Evolutionary conservation across 2,888 invertebrate species (phyloP).

Genomic region (Leucophenga montana): DNA sequence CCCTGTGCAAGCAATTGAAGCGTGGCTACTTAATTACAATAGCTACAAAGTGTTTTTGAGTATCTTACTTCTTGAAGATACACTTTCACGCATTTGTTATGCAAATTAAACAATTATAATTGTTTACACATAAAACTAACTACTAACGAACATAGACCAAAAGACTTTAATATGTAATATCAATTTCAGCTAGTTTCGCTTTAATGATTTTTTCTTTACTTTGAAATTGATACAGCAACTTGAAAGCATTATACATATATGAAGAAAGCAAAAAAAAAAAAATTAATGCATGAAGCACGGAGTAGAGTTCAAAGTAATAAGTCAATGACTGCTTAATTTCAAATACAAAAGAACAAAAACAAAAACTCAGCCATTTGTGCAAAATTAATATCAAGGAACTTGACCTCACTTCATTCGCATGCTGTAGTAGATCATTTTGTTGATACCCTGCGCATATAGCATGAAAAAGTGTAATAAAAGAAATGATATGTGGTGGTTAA

Average conservation of each 20-base stretch:
- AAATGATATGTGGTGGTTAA: too few species aligned
- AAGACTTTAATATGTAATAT: not conserved
- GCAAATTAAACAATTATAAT: conserved; percentile 62
- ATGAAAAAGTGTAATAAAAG: not conserved
- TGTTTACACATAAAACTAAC: conserved; percentile 40
- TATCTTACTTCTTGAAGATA: not conserved
- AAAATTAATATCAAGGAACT: conserved; percentile 7
- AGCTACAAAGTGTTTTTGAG: not conserved
- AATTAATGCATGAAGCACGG: conserved; percentile 40
- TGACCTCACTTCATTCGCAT: not conserved
- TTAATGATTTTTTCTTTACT: too few species aligned
- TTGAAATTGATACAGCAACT: not conserved
- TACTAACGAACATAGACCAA: conserved; percentile 26
- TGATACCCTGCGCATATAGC: not conserved
- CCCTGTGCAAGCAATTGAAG: conserved; percentile 56
- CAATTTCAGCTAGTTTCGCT: not conserved
- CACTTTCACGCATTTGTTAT: conserved; percentile 57
- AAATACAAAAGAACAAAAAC: not conserved
- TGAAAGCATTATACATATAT: not conserved
- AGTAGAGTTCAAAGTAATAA: conserved; percentile 33
- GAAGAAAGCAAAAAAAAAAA: conserved; percentile 5
- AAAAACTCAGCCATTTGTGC: not conserved
- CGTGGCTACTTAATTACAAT: conserved; percentile 40
- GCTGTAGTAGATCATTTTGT: too few species aligned
- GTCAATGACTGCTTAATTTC: conserved; percentile 64